Evolutionary conservation across 2,113 vertebrate species (phyloP), one percentile per base, ranked within the genome.

Genomic region (Zapus hudsonius): DNA sequence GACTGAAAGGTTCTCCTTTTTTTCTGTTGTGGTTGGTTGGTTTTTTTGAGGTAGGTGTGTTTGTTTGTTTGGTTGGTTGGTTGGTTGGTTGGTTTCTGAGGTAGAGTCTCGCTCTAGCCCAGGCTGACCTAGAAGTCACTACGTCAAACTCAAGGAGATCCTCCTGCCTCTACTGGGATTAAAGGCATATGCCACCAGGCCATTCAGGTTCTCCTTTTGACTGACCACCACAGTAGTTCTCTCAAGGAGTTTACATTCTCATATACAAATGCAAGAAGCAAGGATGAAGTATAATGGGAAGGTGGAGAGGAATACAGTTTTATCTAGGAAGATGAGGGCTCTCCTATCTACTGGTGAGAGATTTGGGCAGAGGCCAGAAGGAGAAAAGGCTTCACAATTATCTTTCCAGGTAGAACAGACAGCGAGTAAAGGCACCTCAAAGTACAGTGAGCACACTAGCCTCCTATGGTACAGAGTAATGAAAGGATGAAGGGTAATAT

Each of bases 1-100:
- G 55, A 52, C 52, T 85, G n/a, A 95, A 38, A 91, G 87, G 47
- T 89, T 91, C 44, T 82, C 55, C 44, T 81, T 81, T 93, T 38
- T n/a, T n/a, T n/a, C n/a, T n/a, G n/a, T n/a, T n/a, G n/a, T n/a
- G n/a, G n/a, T n/a, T n/a, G n/a, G n/a, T n/a, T n/a, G n/a, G n/a
- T n/a, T n/a, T n/a, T n/a, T n/a, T n/a, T n/a, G n/a, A n/a, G n/a
- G n/a, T n/a, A n/a, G n/a, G n/a, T n/a, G n/a, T n/a, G n/a, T n/a
- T n/a, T n/a, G n/a, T n/a, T n/a, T n/a, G n/a, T n/a, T n/a, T n/a
- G n/a, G n/a, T n/a, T n/a, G n/a, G n/a, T n/a, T n/a, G n/a, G n/a
- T n/a, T n/a, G n/a, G n/a, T n/a, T n/a, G n/a, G n/a, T n/a, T n/a
- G n/a, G n/a, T n/a, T n/a, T n/a, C n/a, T n/a, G n/a, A n/a, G n/a